Conservation (phyloP, 1,140 invertebrate genomes). For the Drosophila varians region DNA sequence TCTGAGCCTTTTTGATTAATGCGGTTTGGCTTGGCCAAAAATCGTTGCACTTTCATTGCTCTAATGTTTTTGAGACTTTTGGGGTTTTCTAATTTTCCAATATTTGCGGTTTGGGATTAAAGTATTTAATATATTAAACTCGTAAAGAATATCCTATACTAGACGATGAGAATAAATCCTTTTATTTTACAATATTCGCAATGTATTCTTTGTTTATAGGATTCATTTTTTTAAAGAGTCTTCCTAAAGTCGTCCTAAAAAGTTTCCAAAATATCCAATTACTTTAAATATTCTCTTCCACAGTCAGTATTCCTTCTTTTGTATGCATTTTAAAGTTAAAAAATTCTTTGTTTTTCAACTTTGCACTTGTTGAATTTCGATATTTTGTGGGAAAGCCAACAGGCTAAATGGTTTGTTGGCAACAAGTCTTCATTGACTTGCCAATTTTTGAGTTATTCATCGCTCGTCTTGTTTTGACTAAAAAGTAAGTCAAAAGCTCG, state of each 20-base stretch:
- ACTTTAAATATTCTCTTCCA: constrained; percentile 1
- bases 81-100: too few relatives aligned
- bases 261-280: constrained; percentile 15
- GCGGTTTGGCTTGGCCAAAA: constrained; percentile 56
- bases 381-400: constrained; percentile 39
- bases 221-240: neutral
- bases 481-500: constrained; percentile 51
- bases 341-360: constrained; percentile 10
- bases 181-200: neutral
- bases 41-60: constrained; percentile 37
- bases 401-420: constrained; percentile 28
- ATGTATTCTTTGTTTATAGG: neutral
- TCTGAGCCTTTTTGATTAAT: constrained; percentile 64
- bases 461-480: constrained; percentile 18
- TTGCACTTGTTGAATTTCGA: constrained; percentile 23
- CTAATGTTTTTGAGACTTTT: neutral
- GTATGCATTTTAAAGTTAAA: neutral
- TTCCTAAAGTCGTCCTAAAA: neutral
- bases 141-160: too few relatives aligned
- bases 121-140: too few relatives aligned
- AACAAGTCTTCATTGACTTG: constrained; percentile 13
- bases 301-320: constrained; percentile 7
- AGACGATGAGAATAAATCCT: too few relatives aligned
- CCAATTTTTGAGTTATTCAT: constrained; percentile 31
- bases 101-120: too few relatives aligned